A percentile compares a stretch with the other conserved stretches of the same genome.
Evolutionary conservation across 2,113 vertebrate genomes (phyloP).

Genomic region (Eleginops maclovinus): DNA sequence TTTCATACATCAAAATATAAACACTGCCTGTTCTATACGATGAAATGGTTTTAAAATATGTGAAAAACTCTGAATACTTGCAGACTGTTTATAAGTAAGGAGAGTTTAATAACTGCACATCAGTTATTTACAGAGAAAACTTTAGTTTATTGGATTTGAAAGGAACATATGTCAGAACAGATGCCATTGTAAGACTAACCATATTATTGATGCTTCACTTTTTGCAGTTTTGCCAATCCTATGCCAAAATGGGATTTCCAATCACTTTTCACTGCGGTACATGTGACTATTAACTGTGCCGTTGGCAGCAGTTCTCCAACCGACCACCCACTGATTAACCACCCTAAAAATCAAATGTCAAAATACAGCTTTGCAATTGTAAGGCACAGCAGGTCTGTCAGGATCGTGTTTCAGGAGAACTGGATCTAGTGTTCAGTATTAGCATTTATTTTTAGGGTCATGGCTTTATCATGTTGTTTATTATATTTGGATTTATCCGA

Average conservation of each 20-base stretch:
- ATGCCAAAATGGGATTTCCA: not conserved
- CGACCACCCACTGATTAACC: not conserved
- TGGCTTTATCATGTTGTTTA: not conserved
- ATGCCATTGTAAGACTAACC: too few relatives aligned
- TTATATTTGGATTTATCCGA: not conserved
- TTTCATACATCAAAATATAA: not conserved
- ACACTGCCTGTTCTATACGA: not conserved
- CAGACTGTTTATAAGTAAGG: not conserved
- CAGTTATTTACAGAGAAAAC: not conserved
- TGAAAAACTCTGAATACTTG: not conserved
- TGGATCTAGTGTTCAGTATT: not conserved
- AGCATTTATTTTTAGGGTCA: too few relatives aligned
- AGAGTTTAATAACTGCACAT: not conserved
- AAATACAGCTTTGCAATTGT: not conserved
- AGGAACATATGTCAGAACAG: not conserved
- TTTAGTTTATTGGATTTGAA: not conserved
- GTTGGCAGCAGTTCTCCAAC: not conserved
- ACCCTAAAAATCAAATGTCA: not conserved
- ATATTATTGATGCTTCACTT: not conserved
- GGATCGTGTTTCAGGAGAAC: not conserved
- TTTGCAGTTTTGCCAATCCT: not conserved
- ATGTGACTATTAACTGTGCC: not conserved
- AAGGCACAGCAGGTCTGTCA: not conserved
- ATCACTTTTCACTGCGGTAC: not conserved
- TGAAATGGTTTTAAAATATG: not conserved